Conservation (phyloP, 2,888 invertebrate genomes). For the Anthoptus insignis region DNA sequence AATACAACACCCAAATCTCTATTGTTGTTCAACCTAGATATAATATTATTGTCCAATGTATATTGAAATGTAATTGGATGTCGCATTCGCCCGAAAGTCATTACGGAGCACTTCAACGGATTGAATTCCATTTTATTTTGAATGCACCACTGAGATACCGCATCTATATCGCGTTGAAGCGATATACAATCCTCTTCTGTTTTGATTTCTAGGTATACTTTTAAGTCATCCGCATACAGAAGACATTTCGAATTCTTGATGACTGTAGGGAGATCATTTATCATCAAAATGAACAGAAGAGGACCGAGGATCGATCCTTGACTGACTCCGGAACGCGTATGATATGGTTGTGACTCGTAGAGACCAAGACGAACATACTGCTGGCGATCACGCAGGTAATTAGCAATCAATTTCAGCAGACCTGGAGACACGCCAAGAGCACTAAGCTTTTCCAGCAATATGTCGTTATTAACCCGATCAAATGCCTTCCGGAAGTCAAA, state of each 20-base stretch:
- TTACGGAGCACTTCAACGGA: constrained; percentile 9
- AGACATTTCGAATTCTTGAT: constrained; percentile 14
- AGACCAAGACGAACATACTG: background rate
- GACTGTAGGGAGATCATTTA: constrained; percentile 30
- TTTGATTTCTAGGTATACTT: background rate
- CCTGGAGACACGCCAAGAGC: background rate
- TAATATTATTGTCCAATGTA: too few species aligned
- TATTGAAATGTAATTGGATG: too few species aligned
- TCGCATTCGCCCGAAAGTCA: background rate
- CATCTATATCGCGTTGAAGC: constrained; percentile 25
- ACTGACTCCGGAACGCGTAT: background rate
- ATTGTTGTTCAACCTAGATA: too few species aligned
- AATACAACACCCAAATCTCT: background rate
- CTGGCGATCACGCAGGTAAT: background rate
- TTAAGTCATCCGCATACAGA: constrained; percentile 28
- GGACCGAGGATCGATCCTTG: constrained; percentile 18
- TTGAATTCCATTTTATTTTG: constrained; percentile 23
- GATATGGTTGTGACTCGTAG: background rate
- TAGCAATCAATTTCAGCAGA: background rate
- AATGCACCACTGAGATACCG: constrained; percentile 19
- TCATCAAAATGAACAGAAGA: constrained; percentile 30
- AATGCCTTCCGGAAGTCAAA: constrained; percentile 6
- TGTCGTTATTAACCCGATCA: background rate
- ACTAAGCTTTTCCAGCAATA: background rate
- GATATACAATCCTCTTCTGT: constrained; percentile 6